Evolutionary conservation across 2,888 invertebrate genomes (phyloP), one percentile per base, ranked within the genome.

Genomic region (Beris morrisii): DNA sequence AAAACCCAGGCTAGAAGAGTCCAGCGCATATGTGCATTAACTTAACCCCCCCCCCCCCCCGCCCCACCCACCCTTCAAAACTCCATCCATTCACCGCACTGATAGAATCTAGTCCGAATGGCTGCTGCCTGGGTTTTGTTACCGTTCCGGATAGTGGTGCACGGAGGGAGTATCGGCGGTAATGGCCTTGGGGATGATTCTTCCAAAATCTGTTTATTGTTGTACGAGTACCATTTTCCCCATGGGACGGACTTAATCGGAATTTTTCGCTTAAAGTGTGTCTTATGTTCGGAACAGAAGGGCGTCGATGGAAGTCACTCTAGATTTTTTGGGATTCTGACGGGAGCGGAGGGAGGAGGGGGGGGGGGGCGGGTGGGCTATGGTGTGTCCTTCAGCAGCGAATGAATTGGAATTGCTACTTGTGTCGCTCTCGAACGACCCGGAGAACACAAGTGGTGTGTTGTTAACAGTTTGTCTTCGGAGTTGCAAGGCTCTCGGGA

Each of bases 401-500:
- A 56, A 56, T 56, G 56, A 56, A 56, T 56, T 56, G 43, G 28
- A 58, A 58, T 46, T 58, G 57, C 57, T 58, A 58, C 46, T 58
- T 38, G 9, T 7, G 38, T 38, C 38, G 5, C 38, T 38, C 38
- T 7, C 5, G 38, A 38, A 38, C 4, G 9, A 3, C 38, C 22
- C 22, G 22, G 9, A 38, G 7, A 38, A 38, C 38, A 38, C 38
- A 38, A 38, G 38, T 38, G 45, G 44, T 28, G 22, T 15, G 30
- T 45, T 58, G 57, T 58, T 58, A 45, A 45, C 57, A 58, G 44
- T 58, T 58, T 46, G 57, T 46, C 30, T 15, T 38, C 9, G 22
- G 5, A 38, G 38, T 58, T 58, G 9, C 4, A 58, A 46, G 5
- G 46, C 57, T 45, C 45, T 22, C 6, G 57, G 57, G 57, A 58